phyloP scores from a whole-genome alignment of 2,888 invertebrate species.

The Quadroppia sp. region DNA sequence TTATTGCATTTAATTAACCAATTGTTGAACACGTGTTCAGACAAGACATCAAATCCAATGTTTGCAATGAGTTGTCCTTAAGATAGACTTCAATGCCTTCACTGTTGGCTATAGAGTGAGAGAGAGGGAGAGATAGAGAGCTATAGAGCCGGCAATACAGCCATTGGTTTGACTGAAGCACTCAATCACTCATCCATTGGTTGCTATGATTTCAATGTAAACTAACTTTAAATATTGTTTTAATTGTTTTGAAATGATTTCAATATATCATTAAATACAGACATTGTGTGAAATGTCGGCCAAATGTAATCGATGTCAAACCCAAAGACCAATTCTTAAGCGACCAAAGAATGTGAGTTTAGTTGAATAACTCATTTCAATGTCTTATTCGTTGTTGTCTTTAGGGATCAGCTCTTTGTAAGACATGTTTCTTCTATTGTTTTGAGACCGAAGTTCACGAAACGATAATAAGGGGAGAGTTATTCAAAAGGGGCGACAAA shows the following conservation, averaged over 20 bases:
- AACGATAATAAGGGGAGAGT: constrained; percentile 72
- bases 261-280: too few species aligned
- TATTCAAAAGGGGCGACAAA: constrained; percentile 76
- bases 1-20: not conserved
- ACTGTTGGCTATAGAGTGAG: too few species aligned
- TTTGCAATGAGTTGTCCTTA: not conserved
- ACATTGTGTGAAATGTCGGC: constrained; percentile 15
- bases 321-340: constrained; percentile 51
- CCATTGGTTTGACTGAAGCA: not conserved
- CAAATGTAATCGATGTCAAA: constrained; percentile 45
- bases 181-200: not conserved
- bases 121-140: too few species aligned
- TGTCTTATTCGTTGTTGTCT: not conserved
- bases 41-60: not conserved
- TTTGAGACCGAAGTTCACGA: constrained; percentile 94
- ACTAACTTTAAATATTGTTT: too few species aligned
- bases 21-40: not conserved
- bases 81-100: not conserved
- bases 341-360: constrained; percentile 53
- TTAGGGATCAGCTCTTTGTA: constrained; percentile 78
- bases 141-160: too few species aligned
- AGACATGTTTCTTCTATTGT: constrained; percentile 85
- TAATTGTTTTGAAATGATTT: too few species aligned
- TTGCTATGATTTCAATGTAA: not conserved
- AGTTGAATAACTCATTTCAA: not conserved